A percentile compares a stretch with the other conserved stretches of the same genome.
Conservation (phyloP, 1,140 invertebrate species). For the Sarcophaga peregrina region DNA sequence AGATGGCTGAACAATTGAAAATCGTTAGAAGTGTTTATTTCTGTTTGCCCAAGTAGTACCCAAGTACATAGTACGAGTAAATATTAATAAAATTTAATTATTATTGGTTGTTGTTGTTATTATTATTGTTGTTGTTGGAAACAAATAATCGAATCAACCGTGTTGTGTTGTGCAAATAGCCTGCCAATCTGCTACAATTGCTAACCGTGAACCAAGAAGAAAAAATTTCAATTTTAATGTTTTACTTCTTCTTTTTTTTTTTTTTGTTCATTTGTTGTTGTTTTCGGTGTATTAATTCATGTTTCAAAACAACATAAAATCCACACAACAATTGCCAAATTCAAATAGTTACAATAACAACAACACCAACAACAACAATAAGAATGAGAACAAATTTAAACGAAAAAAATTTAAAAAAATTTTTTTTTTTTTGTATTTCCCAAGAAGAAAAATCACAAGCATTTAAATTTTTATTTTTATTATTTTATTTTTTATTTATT, state of each 20-base stretch:
- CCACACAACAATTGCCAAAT: neutral
- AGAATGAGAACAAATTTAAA: neutral
- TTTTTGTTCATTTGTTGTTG: neutral
- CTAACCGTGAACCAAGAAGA: neutral
- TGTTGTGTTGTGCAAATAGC: neutral
- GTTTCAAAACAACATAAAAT: conserved; percentile 36
- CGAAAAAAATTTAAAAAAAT: neutral
- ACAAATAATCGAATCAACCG: too few species aligned
- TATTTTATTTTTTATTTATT: neutral
- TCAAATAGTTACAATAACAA: neutral
- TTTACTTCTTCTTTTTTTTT: neutral
- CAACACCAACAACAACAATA: neutral
- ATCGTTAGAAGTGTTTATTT: conserved; percentile 10
- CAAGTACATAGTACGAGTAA: conserved; percentile 8
- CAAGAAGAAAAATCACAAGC: neutral
- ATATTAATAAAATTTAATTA: conserved; percentile 39
- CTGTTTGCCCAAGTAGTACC: neutral
- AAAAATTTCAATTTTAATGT: neutral
- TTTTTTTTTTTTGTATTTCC: neutral
- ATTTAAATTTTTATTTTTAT: neutral
- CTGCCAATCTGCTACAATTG: neutral
- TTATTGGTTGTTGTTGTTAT: neutral
- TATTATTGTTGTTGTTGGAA: too few species aligned
- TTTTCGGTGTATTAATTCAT: conserved; percentile 22
- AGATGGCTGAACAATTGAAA: neutral